Conservation (phyloP, 1,140 invertebrate species). For the Drosophila asahinai region DNA sequence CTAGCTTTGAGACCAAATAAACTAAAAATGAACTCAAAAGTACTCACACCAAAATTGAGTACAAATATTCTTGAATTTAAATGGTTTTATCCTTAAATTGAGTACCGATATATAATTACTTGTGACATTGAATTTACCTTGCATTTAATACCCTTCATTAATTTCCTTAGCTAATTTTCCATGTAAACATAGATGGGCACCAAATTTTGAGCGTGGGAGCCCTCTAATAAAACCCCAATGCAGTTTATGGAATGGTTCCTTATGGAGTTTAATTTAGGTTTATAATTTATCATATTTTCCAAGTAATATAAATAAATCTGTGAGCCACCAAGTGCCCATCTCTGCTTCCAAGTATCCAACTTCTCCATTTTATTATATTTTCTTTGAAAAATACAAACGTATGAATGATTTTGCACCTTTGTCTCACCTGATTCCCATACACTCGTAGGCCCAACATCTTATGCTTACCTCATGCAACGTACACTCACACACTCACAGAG, state of each 20-base stretch:
- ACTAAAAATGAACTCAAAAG: no score
- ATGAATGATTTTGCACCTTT: slow-evolving; percentile 47
- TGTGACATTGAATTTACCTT: no score
- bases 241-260: background rate
- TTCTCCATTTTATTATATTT: background rate
- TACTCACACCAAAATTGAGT: no score
- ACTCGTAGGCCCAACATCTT: slow-evolving; percentile 55
- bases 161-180: background rate
- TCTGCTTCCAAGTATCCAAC: background rate
- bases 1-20: no score
- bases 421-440: slow-evolving; percentile 48
- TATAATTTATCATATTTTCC: no score
- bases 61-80: no score
- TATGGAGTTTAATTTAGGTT: no score
- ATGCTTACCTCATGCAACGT: slow-evolving; percentile 78
- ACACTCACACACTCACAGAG: slow-evolving; percentile 37
- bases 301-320: no score
- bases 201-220: background rate
- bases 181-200: background rate
- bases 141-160: no score
- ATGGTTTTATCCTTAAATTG: no score
- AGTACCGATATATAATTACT: no score
- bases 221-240: background rate
- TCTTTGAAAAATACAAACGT: background rate
- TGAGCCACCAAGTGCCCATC: background rate